Evolutionary conservation across 37 sponge, comb jelly and placozoan genomes (phyloP).

Genomic region (Diacarnus erythraeanus): DNA sequence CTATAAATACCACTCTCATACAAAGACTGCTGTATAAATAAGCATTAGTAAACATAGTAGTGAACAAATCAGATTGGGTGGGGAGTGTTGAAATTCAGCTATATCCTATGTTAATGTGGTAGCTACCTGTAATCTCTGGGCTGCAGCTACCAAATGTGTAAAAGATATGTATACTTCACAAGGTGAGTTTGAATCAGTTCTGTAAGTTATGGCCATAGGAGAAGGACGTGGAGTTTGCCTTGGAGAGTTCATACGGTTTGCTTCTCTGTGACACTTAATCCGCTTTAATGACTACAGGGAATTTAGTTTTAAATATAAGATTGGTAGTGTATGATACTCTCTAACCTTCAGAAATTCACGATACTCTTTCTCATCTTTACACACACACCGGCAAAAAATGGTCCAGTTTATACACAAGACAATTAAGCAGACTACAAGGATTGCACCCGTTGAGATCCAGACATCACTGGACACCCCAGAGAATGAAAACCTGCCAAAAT

Average conservation of each 20-base stretch:
- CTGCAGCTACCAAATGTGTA: background rate
- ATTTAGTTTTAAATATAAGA: no score
- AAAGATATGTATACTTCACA: background rate
- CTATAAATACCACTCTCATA: no score
- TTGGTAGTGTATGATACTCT: background rate
- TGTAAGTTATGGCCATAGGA: background rate
- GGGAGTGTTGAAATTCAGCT: no score
- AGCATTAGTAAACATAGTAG: no score
- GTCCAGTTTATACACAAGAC: background rate
- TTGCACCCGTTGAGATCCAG: no score
- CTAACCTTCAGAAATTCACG: background rate
- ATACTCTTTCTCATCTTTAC: background rate
- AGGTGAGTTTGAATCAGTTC: background rate
- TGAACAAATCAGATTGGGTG: no score
- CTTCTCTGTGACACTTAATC: background rate
- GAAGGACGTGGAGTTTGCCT: background rate
- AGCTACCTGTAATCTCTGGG: background rate
- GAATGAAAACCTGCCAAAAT: no score
- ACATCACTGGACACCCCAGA: no score
- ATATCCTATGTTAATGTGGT: no score
- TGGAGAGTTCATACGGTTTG: background rate
- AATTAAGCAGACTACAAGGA: no score
- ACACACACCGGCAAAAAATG: background rate
- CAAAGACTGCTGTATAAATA: no score
- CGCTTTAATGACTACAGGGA: background rate